phyloP scores from a whole-genome alignment of 2,888 invertebrate species.

The Chloroclysta siterata region DNA sequence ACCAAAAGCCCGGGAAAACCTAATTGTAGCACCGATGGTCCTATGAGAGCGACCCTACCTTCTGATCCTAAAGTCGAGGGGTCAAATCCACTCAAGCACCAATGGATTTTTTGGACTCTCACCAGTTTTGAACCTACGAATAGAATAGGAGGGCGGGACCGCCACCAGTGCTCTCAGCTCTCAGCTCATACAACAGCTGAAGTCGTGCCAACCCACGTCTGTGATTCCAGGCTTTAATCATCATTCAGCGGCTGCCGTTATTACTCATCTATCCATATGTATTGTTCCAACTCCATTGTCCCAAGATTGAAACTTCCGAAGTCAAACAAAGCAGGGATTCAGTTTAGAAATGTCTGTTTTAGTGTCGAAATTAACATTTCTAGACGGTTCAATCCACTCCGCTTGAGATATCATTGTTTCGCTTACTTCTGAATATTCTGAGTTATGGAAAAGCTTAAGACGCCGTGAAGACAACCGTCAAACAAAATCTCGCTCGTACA shows the following conservation, averaged over 20 bases:
- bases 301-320: conserved; percentile 33
- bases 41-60: no score
- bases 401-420: conserved; percentile 16
- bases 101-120: no score
- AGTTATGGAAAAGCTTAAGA: conserved; percentile 8
- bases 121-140: no score
- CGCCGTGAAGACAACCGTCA: no score
- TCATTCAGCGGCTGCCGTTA: conserved; percentile 7
- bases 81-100: no score
- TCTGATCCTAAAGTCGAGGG: no score
- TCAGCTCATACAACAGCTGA: neutral
- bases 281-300: conserved; percentile 37
- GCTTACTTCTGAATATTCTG: conserved; percentile 1
- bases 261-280: conserved; percentile 27
- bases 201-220: neutral
- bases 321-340: conserved; percentile 42
- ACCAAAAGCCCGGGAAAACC: no score
- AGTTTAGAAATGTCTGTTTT: conserved; percentile 36
- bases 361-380: conserved; percentile 24
- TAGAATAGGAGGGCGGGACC: no score
- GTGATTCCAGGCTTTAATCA: conserved; percentile 17
- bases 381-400: conserved; percentile 6
- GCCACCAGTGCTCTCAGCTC: no score
- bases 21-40: no score
- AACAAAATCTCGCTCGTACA: no score